Base-by-base conservation (phyloP, 2,113 vertebrate genomes). In the Lampris incognitus region DNA sequence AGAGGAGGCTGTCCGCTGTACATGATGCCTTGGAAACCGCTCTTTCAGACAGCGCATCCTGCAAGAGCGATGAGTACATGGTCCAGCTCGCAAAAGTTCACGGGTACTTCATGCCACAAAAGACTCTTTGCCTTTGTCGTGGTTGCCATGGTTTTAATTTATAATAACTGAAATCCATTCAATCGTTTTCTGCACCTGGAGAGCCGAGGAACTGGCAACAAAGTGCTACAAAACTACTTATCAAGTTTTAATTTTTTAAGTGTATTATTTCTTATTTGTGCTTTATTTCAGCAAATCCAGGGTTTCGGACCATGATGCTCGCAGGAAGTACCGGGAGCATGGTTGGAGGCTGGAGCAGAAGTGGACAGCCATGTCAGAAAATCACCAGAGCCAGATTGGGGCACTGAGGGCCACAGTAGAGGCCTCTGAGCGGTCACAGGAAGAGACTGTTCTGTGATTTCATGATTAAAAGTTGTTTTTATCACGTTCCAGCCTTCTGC, bases 271-370 rank as follows among this genome's bases (percentile, higher is more conserved):
- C 3, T 55, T 49, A 7, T 49, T 73, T 37, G 11, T 57, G 0
- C 82, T 62, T 85, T 46, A 51, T 66, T 65, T 1, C 89, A 97
- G 97, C 6, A 94, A 95, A 85, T 92, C 95, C 66, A 79, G 94
- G 67, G 90, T 90, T 49, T 93, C 94, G 0, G 95, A 95, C 89
- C 88, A 93, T 50, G 94, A 91, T 46, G 91, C 95, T 41, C 94
- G 95, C 36, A 93, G 89, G 74, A 97, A 95, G 82, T 95, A 96
- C 76, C 92, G 94, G 3, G 93, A 94, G 82, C 96, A 96, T 74
- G 86, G 92, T 81, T 91, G 89, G 91, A 88, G 81, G 76, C 85
- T 97, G 90, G 95, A 97, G 78, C 88, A 92, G 74, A 95, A 95
- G 85, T 68, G 94, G 72, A 72, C 74, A 0, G 84, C 87, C 5